Base-by-base conservation (phyloP, 1,140 invertebrate genomes). In the Drosophila watanabei region DNA sequence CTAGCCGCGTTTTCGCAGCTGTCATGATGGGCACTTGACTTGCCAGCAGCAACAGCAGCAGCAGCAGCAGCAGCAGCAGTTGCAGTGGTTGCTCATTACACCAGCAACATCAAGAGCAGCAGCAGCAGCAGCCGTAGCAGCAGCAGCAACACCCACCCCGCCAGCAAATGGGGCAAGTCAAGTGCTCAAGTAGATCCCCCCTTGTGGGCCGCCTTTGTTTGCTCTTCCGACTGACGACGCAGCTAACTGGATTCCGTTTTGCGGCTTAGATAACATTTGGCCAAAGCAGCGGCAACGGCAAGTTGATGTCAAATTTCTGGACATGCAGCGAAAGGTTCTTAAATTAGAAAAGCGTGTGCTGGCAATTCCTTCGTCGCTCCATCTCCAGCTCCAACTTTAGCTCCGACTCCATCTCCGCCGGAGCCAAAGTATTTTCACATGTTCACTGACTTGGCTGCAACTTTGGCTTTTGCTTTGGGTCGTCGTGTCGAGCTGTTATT, bases 281-380 rank as follows among this genome's bases (percentile, higher is more conserved):
- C 82, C 79, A 68, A 56, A 16, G 52, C 52, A 33, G 52, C 52
- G 54, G 54, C 78, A 62, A 73, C 70, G 68, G 63, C 79, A 69
- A 71, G 68, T 69, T 63, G 71, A 75, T 87, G 84, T 90, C 86
- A 89, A 88, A 85, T 69, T 85, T 82, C 80, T 86, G 79, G 82
- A 86, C 84, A 89, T 79, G 84, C 72, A 79, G 84, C 84, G 71
- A 89, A 89, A 89, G 86, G 86, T 89, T 90, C 86, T 82, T 82
- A 90, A 89, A 90, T 90, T 90, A 90, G 87, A 90, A 90, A 90
- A 90, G 82, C 86, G 86, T 90, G 86, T 90, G 86, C 79, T 82
- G 81, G 86, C 79, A 82, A 90, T 79, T 73, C 77, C 57, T 79
- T 37, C 20, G 52, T 33, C 35, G 28, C 56, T 54, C 20, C 52